These are phyloP conservation scores for Bujurquina vittata DNA, from an alignment of 2,113 vertebrate species.

Conservation along the genomic window DNA sequence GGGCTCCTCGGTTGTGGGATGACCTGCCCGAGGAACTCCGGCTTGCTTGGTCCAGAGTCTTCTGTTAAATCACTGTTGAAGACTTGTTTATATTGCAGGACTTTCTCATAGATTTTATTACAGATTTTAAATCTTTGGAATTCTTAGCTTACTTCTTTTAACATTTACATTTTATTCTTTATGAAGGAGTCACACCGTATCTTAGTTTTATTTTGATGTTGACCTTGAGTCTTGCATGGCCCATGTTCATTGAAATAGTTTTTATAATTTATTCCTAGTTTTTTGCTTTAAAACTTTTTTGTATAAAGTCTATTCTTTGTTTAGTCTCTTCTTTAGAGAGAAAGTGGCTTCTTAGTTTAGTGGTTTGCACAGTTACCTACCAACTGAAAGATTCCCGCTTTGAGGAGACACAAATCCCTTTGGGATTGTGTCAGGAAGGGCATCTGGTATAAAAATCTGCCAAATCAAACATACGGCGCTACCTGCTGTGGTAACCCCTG, in stretches of 20 bases:
- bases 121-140: background rate
- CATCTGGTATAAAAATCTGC: background rate
- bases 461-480: too few species aligned
- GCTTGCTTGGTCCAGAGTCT: background rate
- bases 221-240: too few species aligned
- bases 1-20: too few species aligned
- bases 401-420: background rate
- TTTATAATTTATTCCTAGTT: background rate
- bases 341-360: background rate
- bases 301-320: background rate
- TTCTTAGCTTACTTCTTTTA: background rate
- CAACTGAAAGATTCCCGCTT: background rate
- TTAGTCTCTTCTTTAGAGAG: background rate
- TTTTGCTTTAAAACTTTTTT: background rate
- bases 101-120: background rate
- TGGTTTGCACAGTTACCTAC: background rate
- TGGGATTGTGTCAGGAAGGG: background rate
- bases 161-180: background rate
- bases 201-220: background rate
- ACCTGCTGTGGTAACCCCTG: too few species aligned
- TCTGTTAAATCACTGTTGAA: background rate
- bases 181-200: background rate
- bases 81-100: background rate
- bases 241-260: background rate
- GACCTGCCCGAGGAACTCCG: background rate